Conservation (phyloP, 2,113 vertebrate genomes). For the Gulo gulo region DNA sequence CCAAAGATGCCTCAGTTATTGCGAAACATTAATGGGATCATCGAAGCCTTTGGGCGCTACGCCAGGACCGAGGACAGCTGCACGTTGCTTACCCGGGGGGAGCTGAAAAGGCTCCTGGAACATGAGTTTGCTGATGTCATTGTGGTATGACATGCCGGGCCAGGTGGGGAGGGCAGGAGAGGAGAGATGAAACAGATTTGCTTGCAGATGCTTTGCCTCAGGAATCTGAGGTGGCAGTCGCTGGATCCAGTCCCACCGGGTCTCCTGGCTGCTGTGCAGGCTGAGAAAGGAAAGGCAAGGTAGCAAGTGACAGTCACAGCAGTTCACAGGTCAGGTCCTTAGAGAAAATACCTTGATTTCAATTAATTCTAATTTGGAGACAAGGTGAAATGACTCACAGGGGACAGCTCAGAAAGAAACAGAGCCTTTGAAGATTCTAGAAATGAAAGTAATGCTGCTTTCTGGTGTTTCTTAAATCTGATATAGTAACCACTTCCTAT, state of each 20-base stretch:
- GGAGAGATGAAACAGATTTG: not conserved
- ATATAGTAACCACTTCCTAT: not conserved
- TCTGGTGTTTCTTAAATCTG: not conserved
- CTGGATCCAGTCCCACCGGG: not conserved
- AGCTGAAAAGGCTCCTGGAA: conserved; percentile 76
- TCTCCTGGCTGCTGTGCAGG: not conserved
- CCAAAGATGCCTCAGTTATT: conserved; percentile 75
- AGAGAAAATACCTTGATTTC: not conserved
- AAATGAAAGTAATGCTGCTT: not conserved
- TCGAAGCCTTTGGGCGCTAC: conserved; percentile 29
- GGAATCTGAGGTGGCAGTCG: not conserved
- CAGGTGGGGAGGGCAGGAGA: accelerated
- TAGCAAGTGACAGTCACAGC: accelerated
- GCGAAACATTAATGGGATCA: conserved; percentile 52
- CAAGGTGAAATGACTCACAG: not conserved
- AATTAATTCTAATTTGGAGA: conserved; percentile 1
- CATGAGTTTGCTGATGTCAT: conserved; percentile 70
- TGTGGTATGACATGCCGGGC: conserved; percentile 64
- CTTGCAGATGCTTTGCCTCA: not conserved
- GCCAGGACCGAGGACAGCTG: not conserved
- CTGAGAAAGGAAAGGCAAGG: not conserved
- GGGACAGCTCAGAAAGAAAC: not conserved
- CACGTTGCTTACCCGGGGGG: conserved; percentile 61
- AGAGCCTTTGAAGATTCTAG: not conserved
- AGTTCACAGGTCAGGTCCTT: not conserved